Base-by-base conservation (phyloP, 2,888 invertebrate genomes). In the Phengaris arion region DNA sequence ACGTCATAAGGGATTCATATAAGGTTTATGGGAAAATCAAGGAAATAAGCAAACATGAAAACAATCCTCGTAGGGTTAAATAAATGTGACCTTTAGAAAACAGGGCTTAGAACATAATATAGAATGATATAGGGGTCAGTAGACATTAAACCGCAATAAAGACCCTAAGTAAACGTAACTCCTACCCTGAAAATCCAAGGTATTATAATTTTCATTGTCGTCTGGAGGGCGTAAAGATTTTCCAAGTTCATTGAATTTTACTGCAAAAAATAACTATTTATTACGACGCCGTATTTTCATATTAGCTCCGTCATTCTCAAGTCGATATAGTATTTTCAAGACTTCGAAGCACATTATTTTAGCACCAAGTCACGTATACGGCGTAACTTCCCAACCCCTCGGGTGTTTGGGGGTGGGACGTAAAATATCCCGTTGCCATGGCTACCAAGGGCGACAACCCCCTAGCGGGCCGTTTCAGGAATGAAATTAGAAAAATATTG, bases 371-470 rank as follows among this genome's bases (percentile, higher is more conserved):
- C 57, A 75, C 75, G 69, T 69, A 74, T 68, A 75, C 48, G 12
- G 55, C 12, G 59, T 48, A 51, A 51, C 15, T 54, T 55, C 75
- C 79, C 78, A 76, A 75, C 79, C 78, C 81, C 78, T 70, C 74
- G 76, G 77, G 78, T 79, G 79, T 80, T 78, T 78, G 78, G 82
- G 86, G 85, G 88, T 85, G 87, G 85, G 85, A 86, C 87, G 91
- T 90, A 88, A 91, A 91, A 89, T 85, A 83, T 79, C 85, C 84
- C 85, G 90, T 91, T 80, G 80, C 87, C 84, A 90, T 90, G 86
- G 86, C 83, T 84, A 91, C 90, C 86, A 89, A 87, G 89, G 88
- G 89, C 90, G 87, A 85, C 88, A 88, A 89, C 90, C 90, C 89
- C 87, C 88, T 84, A 77, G 76, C 74, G 75, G 78, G 55, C 74